phyloP scores from a whole-genome alignment of 2,113 vertebrate species.

The Proteles cristata region DNA sequence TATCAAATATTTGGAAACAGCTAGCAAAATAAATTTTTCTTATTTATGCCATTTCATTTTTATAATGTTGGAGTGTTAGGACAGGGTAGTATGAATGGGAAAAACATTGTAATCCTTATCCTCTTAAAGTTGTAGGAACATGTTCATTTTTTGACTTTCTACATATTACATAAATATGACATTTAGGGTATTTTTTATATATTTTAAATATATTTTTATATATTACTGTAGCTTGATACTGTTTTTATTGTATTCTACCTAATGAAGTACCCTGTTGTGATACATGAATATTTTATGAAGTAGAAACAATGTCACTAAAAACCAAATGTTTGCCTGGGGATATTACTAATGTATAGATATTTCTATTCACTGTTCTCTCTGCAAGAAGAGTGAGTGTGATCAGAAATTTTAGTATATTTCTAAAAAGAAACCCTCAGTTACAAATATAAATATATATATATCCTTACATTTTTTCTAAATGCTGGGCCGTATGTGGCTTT shows the following conservation, averaged over 20 bases:
- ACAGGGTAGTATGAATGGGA: background rate
- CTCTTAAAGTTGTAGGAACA: background rate
- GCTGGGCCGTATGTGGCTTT: background rate
- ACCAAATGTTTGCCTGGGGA: background rate
- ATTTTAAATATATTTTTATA: background rate
- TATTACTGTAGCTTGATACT: background rate
- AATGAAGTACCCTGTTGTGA: background rate
- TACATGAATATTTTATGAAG: constrained; percentile 30
- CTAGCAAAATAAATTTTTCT: background rate
- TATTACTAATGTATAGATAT: background rate
- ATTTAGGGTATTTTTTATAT: background rate
- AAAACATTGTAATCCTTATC: background rate
- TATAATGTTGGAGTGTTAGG: background rate
- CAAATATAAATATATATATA: background rate
- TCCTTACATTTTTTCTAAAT: constrained; percentile 8
- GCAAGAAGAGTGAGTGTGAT: background rate
- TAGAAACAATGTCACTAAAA: constrained; percentile 37
- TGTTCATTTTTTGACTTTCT: background rate
- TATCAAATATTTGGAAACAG: background rate
- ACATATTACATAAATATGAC: background rate
- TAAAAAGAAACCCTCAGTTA: background rate
- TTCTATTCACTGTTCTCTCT: background rate
- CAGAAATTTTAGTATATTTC: background rate
- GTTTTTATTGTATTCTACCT: background rate
- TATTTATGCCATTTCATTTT: background rate